A percentile compares a stretch with the other conserved stretches of the same genome.
Evolutionary conservation across 2,888 invertebrate genomes (phyloP).

Genomic region (Drosophila kokeensis): DNA sequence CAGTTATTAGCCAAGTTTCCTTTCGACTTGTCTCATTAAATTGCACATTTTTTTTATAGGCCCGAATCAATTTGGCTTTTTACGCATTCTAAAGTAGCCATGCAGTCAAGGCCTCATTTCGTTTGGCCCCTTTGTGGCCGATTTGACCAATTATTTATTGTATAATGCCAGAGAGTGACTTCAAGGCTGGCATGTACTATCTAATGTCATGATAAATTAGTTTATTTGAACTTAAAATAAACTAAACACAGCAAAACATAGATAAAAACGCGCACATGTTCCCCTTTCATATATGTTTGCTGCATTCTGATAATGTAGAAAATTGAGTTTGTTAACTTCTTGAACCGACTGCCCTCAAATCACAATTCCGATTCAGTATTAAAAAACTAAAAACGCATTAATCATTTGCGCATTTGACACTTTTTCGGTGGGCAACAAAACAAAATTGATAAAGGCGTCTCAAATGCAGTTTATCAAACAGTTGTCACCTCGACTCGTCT

Average conservation of each 20-base stretch:
- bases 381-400: conserved; percentile 50
- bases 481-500: conserved; percentile 45
- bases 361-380: conserved; percentile 16
- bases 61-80: conserved; percentile 33
- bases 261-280: conserved; percentile 35
- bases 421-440: conserved; percentile 50
- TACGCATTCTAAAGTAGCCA: conserved; percentile 45
- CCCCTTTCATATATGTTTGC: conserved; percentile 67
- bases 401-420: conserved; percentile 69
- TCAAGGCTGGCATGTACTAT: conserved; percentile 69
- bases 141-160: conserved; percentile 68
- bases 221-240: conserved; percentile 69
- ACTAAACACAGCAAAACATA: conserved; percentile 35
- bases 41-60: not conserved
- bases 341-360: conserved; percentile 46
- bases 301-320: conserved; percentile 76
- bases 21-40: conserved; percentile 4
- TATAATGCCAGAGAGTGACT: conserved; percentile 34
- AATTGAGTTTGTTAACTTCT: conserved; percentile 73
- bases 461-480: conserved; percentile 67
- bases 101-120: conserved; percentile 45
- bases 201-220: conserved; percentile 78
- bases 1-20: not conserved
- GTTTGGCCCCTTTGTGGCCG: conserved; percentile 39
- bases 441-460: conserved; percentile 71